Evolutionary conservation across 2,113 vertebrate species (phyloP).

Genomic region (Pollimyrus isidori): DNA sequence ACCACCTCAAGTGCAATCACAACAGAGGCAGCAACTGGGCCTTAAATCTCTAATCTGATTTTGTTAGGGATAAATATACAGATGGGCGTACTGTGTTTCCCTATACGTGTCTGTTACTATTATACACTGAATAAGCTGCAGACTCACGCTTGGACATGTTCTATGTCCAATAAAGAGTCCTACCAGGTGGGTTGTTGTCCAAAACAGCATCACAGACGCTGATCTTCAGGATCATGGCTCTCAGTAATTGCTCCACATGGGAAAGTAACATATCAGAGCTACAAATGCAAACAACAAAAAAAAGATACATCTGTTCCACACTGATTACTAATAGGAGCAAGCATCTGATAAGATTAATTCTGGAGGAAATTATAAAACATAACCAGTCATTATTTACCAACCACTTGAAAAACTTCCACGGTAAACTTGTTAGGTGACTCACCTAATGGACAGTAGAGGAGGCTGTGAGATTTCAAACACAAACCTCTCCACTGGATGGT

Average conservation of each 20-base stretch:
- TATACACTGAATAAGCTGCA: neutral
- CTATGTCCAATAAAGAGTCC: neutral
- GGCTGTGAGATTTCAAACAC: slow-evolving; percentile 97
- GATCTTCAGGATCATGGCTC: slow-evolving; percentile 96
- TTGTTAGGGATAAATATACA: neutral
- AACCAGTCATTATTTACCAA: neutral
- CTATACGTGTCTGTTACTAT: neutral
- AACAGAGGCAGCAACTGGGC: neutral
- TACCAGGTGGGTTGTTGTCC: slow-evolving; percentile 95
- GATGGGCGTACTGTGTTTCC: neutral
- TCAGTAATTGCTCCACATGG: slow-evolving; percentile 87
- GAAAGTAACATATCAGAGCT: slow-evolving; percentile 87
- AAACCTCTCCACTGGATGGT: slow-evolving; percentile 95
- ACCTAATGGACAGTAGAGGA: slow-evolving; percentile 87
- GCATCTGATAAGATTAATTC: neutral
- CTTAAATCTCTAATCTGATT: neutral
- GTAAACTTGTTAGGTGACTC: slow-evolving; percentile 3
- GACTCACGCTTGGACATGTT: neutral
- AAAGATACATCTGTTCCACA: neutral
- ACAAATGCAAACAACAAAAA: slow-evolving; percentile 19
- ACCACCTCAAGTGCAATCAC: neutral
- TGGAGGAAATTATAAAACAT: neutral
- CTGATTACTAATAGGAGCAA: neutral
- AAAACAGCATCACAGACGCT: slow-evolving; percentile 93
- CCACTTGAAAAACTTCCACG: neutral